Percentiles rank a stretch among this genome's conserved stretches.
phyloP scores from a whole-genome alignment of 2,888 invertebrate genomes.

The Ochropleura leucogaster region DNA sequence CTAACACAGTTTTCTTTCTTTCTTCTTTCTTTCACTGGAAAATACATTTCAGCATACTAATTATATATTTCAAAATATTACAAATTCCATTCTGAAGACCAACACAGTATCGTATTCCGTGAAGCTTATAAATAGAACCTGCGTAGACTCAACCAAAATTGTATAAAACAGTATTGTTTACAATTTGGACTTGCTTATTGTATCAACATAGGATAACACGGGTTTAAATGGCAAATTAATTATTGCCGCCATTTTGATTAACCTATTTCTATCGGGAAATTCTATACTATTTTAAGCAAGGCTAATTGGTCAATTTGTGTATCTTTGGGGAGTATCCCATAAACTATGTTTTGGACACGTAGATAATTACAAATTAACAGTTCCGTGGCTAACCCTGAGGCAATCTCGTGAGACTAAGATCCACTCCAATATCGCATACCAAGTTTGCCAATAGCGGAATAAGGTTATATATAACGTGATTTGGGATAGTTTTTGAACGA shows the following conservation, averaged over 20 bases:
- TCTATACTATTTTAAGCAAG: slow-evolving; percentile 16
- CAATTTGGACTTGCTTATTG: slow-evolving; percentile 16
- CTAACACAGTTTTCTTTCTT: too few species aligned
- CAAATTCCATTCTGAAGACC: neutral
- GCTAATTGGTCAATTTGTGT: slow-evolving; percentile 31
- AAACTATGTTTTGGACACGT: slow-evolving; percentile 33
- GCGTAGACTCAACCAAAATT: slow-evolving; percentile 17
- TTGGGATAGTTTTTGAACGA: neutral
- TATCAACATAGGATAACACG: slow-evolving; percentile 13
- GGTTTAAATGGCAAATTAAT: slow-evolving; percentile 21
- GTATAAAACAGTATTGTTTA: neutral
- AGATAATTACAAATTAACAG: slow-evolving; percentile 46
- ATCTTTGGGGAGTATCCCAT: slow-evolving; percentile 35
- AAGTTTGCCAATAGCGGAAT: slow-evolving; percentile 13
- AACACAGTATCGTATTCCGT: neutral
- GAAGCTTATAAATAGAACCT: slow-evolving; percentile 11
- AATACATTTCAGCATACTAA: neutral
- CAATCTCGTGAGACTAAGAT: slow-evolving; percentile 22
- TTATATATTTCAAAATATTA: neutral
- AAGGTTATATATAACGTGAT: neutral
- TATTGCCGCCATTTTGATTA: neutral
- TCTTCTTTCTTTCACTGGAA: neutral
- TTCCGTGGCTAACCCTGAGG: slow-evolving; percentile 15
- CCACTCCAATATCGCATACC: neutral
- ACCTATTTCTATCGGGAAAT: slow-evolving; percentile 10